phyloP scores from a whole-genome alignment of 1,140 invertebrate genomes.

The Pinna nobilis region DNA sequence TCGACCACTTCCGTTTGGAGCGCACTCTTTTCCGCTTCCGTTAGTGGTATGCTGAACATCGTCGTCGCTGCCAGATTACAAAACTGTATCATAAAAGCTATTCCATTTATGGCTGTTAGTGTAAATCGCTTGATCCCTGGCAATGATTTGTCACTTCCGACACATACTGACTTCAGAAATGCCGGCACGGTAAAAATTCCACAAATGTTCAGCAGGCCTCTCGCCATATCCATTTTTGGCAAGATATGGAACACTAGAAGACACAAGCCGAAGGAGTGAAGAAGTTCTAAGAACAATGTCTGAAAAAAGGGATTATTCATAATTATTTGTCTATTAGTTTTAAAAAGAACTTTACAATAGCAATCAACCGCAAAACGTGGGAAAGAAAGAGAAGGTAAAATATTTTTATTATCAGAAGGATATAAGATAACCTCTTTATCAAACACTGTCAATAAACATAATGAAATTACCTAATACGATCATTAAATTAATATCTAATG shows the following conservation, averaged over 20 bases:
- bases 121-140: conserved; percentile 38
- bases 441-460: too few relatives aligned
- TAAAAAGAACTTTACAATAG: background rate
- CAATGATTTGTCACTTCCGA: conserved; percentile 38
- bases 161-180: conserved; percentile 71
- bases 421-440: too few relatives aligned
- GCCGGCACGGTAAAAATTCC: conserved; percentile 93
- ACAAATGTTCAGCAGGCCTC: conserved; percentile 95
- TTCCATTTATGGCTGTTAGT: conserved; percentile 33
- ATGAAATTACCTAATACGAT: too few relatives aligned
- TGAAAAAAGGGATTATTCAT: conserved; percentile 58
- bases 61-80: conserved; percentile 42
- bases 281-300: conserved; percentile 84
- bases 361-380: background rate
- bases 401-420: background rate
- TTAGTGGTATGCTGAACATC: conserved; percentile 46
- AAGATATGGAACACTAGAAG: conserved; percentile 90
- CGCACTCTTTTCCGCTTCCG: conserved; percentile 32
- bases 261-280: conserved; percentile 89
- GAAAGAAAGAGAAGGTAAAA: background rate
- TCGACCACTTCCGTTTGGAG: conserved; percentile 25
- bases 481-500: too few relatives aligned
- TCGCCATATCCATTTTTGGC: conserved; percentile 92
- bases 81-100: conserved; percentile 54
- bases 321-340: too few relatives aligned